Evolutionary conservation across 2,888 invertebrate species (phyloP), one percentile per base, ranked within the genome.

Genomic region (Agrotis puta): DNA sequence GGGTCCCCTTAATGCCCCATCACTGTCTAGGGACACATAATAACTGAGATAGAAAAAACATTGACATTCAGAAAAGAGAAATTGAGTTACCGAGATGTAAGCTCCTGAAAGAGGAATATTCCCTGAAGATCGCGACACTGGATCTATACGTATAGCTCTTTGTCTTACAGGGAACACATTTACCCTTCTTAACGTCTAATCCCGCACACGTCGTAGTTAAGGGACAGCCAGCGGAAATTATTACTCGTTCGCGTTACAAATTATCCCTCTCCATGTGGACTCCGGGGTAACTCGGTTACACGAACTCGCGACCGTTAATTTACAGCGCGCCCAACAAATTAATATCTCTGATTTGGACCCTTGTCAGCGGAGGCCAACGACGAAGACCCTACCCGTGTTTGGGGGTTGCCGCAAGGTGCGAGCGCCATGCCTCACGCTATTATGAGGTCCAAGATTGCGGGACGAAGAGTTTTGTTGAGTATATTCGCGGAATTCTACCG

Each of bases 291-390:
- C 92, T 92, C 88, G 92, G 93, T 93, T 93, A 94, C 90, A 91
- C 89, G 88, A 90, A 90, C 90, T 90, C 89, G 90, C 91, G 91
- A 88, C 92, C 92, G 93, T 94, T 94, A 94, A 95, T 95, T 94
- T 94, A 94, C 93, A 94, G 89, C 90, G 92, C 88, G 86, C 92
- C 93, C 92, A 92, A 94, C 94, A 94, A 95, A 95, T 95, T 95
- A 95, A 95, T 95, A 95, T 94, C 94, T 94, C 94, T 92, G 94
- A 95, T 95, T 95, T 92, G 91, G 93, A 95, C 95, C 95, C 95
- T 94, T 94, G 95, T 95, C 95, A 95, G 91, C 93, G 89, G 75
- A 85, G 86, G 85, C 82, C 86, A 87, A 86, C 85, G 83, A 83
- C 85, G 83, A 79, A 85, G 86, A 85, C 84, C 86, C 87, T 84